phyloP scores from a whole-genome alignment of 2,113 vertebrate species.

The Anhinga rufa region DNA sequence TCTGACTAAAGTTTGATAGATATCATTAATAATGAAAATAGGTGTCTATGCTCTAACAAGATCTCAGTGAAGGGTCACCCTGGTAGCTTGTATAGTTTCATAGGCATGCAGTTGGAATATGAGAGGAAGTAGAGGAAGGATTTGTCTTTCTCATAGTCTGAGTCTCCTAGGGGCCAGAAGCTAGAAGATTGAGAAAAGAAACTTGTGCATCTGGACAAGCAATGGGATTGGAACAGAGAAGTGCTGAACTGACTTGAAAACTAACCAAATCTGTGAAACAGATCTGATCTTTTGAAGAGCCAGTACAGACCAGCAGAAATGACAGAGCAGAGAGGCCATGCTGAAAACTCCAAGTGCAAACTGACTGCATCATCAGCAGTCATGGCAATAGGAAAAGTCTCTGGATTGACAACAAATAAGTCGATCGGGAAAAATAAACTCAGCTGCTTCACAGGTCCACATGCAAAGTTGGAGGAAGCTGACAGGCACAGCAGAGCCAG shows the following conservation, averaged over 20 bases:
- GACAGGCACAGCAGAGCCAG: slow-evolving; percentile 3
- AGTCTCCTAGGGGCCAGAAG: not conserved
- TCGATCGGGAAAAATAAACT: not conserved
- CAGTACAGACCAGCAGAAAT: not conserved
- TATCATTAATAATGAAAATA: not conserved
- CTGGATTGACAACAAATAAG: slow-evolving; percentile 16
- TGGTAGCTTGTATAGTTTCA: not conserved
- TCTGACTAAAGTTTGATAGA: not conserved
- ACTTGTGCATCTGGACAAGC: not conserved
- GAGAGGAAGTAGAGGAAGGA: not conserved
- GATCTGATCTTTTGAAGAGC: not conserved
- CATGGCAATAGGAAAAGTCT: not conserved
- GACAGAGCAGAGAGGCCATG: not conserved
- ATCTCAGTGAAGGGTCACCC: not conserved
- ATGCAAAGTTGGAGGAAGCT: not conserved
- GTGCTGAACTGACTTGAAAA: not conserved
- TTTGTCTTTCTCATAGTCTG: not conserved
- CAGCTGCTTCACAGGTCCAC: slow-evolving; percentile 24
- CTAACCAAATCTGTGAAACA: not conserved
- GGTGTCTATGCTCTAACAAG: not conserved
- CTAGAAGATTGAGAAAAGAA: not conserved
- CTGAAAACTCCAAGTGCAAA: not conserved
- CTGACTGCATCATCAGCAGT: not conserved
- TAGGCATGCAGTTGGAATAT: not conserved
- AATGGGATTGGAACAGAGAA: not conserved